phyloP scores from a whole-genome alignment of 2,797 vertebrate species.

The Morelia viridis region DNA sequence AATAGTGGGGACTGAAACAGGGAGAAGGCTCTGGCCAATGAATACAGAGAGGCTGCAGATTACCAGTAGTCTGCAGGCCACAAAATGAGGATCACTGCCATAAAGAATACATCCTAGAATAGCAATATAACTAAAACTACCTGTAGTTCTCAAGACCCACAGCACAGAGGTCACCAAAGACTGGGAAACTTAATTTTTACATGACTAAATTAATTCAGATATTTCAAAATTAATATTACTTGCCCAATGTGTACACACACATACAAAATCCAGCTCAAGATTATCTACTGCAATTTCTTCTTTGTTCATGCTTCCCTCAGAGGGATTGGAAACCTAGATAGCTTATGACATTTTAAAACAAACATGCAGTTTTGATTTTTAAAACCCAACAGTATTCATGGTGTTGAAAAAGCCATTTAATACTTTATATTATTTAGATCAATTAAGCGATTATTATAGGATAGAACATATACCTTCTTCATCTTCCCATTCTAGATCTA shows the following conservation, averaged over 20 bases:
- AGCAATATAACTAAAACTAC: background rate
- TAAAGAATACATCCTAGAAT: background rate
- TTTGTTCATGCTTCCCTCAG: background rate
- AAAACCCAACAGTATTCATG: background rate
- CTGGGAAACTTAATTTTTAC: background rate
- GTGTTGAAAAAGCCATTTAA: background rate
- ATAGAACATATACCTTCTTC: conserved; percentile 85
- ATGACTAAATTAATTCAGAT: background rate
- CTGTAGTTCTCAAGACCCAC: background rate
- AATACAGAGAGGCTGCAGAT: background rate
- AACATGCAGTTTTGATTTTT: background rate
- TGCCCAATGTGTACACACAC: background rate
- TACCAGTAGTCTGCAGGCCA: background rate
- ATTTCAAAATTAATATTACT: background rate
- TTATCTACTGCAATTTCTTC: background rate
- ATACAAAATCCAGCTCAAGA: background rate
- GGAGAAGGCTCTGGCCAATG: background rate
- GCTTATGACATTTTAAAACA: background rate
- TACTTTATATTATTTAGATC: background rate
- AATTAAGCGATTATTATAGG: background rate
- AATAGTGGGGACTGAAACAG: background rate
- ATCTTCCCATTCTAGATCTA: conserved; percentile 98
- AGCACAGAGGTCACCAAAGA: background rate
- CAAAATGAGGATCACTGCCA: background rate
- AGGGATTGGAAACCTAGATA: background rate